These are phyloP conservation scores for Therioaphis trifolii DNA, from an alignment of 2,888 invertebrate species.

Conservation along the genomic window DNA sequence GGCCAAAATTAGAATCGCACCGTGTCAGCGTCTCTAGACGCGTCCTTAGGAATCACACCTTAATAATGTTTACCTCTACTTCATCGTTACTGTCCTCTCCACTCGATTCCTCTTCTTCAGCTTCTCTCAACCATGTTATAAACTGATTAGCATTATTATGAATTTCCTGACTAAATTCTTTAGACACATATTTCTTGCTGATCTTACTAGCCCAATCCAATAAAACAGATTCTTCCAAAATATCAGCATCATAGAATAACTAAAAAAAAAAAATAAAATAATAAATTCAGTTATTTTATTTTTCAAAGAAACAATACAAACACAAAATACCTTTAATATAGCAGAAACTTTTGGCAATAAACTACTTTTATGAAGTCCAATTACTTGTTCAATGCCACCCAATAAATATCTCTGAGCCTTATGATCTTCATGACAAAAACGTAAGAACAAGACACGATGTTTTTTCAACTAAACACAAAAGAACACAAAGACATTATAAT, in stretches of 20 bases:
- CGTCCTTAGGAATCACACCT: too few relatives aligned
- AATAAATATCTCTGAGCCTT: slow-evolving; percentile 92
- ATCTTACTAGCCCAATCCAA: slow-evolving; percentile 97
- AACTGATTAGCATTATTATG: slow-evolving; percentile 92
- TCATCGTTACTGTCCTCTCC: slow-evolving; percentile 79
- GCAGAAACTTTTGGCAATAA: slow-evolving; percentile 90
- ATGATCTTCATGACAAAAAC: slow-evolving; percentile 83
- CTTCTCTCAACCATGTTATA: slow-evolving; percentile 96
- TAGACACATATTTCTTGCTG: slow-evolving; percentile 92
- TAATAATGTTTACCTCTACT: slow-evolving; percentile 77
- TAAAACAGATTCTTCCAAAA: slow-evolving; percentile 92
- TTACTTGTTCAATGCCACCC: slow-evolving; percentile 94
- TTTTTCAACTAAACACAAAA: slow-evolving; percentile 74
- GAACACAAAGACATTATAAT: not conserved
- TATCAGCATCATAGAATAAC: slow-evolving; percentile 93
- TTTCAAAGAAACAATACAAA: slow-evolving; percentile 23
- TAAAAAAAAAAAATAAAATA: slow-evolving; percentile 70
- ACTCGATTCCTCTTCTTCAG: slow-evolving; percentile 90
- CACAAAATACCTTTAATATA: slow-evolving; percentile 78
- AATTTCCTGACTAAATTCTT: slow-evolving; percentile 91
- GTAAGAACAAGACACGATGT: slow-evolving; percentile 82
- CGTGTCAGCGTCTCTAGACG: too few relatives aligned
- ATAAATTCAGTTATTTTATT: slow-evolving; percentile 3
- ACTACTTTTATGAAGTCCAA: slow-evolving; percentile 80
- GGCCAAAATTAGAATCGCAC: too few relatives aligned